Evolutionary conservation across 2,888 invertebrate genomes (phyloP).

Genomic region (Dryocosmus kuriphilus): DNA sequence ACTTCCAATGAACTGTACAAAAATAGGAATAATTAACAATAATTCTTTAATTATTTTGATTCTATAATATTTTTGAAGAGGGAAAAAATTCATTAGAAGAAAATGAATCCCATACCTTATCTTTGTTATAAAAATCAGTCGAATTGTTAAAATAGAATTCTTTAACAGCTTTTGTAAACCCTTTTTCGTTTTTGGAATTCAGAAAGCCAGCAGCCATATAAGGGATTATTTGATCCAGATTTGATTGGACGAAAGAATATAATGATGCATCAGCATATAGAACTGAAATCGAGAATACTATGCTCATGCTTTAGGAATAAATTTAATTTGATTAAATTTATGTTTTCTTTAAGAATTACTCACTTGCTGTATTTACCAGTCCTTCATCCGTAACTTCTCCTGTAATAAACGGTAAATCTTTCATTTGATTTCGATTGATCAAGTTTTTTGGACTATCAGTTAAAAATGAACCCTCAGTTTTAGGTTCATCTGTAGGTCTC

Average conservation of each 20-base stretch:
- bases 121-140: not conserved
- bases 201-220: not conserved
- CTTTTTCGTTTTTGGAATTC: not conserved
- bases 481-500: conserved; percentile 46
- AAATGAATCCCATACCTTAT: not conserved
- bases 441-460: conserved; percentile 51
- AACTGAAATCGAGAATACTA: not conserved
- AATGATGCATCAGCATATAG: not conserved
- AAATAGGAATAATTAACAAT: too few species aligned
- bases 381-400: conserved; percentile 58
- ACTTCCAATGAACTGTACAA: not conserved
- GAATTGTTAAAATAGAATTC: conserved; percentile 11
- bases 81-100: not conserved
- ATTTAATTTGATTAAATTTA: too few species aligned
- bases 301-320: too few species aligned
- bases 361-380: conserved; percentile 52
- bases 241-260: not conserved
- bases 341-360: conserved; percentile 4
- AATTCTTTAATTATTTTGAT: too few species aligned
- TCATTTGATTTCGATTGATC: conserved; percentile 48
- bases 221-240: not conserved
- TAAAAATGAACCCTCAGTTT: conserved; percentile 54
- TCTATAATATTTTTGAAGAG: too few species aligned
- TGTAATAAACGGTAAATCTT: conserved; percentile 56
- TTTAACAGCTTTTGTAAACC: not conserved